Evolutionary conservation across 1,140 invertebrate species (phyloP), one percentile per base, ranked within the genome.

Genomic region (Heliconius eleuchia): DNA sequence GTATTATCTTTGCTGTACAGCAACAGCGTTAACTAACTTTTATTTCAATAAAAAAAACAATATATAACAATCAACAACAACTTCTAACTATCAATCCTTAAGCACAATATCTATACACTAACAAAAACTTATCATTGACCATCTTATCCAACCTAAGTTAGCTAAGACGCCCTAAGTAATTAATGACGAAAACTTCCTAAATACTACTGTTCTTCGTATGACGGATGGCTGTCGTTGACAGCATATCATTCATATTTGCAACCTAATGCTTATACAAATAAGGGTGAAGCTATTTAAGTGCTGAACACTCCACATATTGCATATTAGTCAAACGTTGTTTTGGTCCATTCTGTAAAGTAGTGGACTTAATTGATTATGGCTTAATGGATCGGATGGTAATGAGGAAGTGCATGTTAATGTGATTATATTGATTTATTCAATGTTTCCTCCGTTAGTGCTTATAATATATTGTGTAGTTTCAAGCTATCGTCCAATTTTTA

Each of bases 181-280:
- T 82, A 84, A 84, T 84, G 82, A 84, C 83, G 79, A 78, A 80
- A 84, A 84, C 81, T 82, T 78, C 71, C 78, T 82, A 82, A 84
- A 84, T 84, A 84, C 78, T 82, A 81, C 70, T 82, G 76, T 82
- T 74, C 78, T 74, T 70, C 76, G 55, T 78, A 84, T 84, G 82
- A 84, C 81, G 82, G 82, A 84, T 84, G 76, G 78, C 73, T 73
- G 8, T 42, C 50, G 80, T 78, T 79, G 78, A 82, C 80, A 78
- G 37, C 70, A 71, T 57, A 72, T 57, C 50, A 79, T 71, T 75
- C 39, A 55, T 39, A 70, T 72, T 76, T 77, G 71, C 27, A 80
- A 42, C 78, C 55, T 46, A 80, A 84, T 74, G 6, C 5, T 1
- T 11, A 73, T 66, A 13, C n/a, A 7, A n/a, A 76, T 80, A 84